These are phyloP conservation scores for Leptopilina myrica DNA, from an alignment of 2,888 invertebrate genomes.

Conservation along the genomic window DNA sequence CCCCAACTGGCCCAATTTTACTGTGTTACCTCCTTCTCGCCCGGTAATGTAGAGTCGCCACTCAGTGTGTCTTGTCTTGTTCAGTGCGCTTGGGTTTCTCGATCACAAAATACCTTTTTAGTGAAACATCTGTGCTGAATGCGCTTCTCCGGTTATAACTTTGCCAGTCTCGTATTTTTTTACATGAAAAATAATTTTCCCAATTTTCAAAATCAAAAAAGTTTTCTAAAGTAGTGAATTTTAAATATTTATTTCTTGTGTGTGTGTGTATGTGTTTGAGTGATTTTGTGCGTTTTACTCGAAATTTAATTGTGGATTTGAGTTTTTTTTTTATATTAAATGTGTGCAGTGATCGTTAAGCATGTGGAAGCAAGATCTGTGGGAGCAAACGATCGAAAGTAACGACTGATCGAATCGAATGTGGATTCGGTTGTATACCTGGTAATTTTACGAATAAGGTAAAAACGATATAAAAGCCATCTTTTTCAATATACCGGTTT, in stretches of 20 bases:
- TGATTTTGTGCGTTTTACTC: background rate
- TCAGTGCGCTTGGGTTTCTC: conserved; percentile 26
- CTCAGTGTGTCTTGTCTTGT: background rate
- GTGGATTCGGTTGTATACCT: conserved; percentile 30
- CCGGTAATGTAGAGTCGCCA: no score
- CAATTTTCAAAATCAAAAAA: no score
- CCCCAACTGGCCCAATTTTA: conserved; percentile 31
- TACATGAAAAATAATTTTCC: no score
- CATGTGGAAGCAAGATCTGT: conserved; percentile 59
- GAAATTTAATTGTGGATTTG: conserved; percentile 1
- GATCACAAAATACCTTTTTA: conserved; percentile 18
- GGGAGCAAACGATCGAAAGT: conserved; percentile 60
- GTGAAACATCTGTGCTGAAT: conserved; percentile 18
- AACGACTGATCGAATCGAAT: conserved; percentile 47
- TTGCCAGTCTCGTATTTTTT: background rate
- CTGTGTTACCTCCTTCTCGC: no score
- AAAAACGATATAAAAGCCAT: conserved; percentile 22
- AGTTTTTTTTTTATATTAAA: conserved; percentile 29
- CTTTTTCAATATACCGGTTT: conserved; percentile 5
- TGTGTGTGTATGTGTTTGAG: no score
- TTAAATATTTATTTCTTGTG: no score
- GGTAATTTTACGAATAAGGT: conserved; percentile 42
- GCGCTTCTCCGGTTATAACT: background rate
- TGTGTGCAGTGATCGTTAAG: conserved; percentile 47
- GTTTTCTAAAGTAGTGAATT: no score